Conservation (phyloP, 2,113 vertebrate species). For the Nibea albiflora region DNA sequence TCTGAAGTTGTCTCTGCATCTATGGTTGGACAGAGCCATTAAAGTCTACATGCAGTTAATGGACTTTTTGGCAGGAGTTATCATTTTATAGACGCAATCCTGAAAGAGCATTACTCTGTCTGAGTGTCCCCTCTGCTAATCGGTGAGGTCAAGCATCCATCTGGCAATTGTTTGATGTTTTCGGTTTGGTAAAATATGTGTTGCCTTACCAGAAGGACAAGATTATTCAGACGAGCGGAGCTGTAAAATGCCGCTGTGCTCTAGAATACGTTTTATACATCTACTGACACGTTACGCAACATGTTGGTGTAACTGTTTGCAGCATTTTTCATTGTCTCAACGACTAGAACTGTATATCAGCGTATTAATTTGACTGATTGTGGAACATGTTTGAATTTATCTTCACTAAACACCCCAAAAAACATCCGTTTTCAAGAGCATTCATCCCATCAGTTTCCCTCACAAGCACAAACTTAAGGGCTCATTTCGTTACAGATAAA, state of each 20-base stretch:
- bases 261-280: slow-evolving; percentile 10
- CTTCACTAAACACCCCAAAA: background rate
- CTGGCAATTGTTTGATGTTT: slow-evolving; percentile 52
- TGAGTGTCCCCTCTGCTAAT: slow-evolving; percentile 69
- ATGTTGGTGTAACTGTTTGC: slow-evolving; percentile 1
- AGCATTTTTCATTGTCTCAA: slow-evolving; percentile 10
- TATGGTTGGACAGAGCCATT: slow-evolving; percentile 57
- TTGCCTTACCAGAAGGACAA: slow-evolving; percentile 36
- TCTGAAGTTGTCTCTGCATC: slow-evolving; percentile 65
- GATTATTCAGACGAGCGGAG: slow-evolving; percentile 10
- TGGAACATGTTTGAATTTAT: slow-evolving; percentile 7
- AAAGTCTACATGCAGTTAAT: slow-evolving; percentile 74
- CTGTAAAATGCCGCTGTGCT: background rate
- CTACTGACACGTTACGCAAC: background rate
- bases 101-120: slow-evolving; percentile 57
- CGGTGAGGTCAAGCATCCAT: slow-evolving; percentile 63
- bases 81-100: slow-evolving; percentile 64
- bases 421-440: slow-evolving; percentile 35
- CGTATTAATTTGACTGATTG: slow-evolving; percentile 22
- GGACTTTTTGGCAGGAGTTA: slow-evolving; percentile 77
- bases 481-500: slow-evolving; percentile 37
- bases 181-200: slow-evolving; percentile 61
- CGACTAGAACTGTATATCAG: slow-evolving; percentile 16
- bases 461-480: slow-evolving; percentile 3
- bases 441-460: slow-evolving; percentile 4